A percentile compares a stretch with the other conserved stretches of the same genome.
phyloP scores from a whole-genome alignment of 2,113 vertebrate genomes.

The Corythornis cristatus region DNA sequence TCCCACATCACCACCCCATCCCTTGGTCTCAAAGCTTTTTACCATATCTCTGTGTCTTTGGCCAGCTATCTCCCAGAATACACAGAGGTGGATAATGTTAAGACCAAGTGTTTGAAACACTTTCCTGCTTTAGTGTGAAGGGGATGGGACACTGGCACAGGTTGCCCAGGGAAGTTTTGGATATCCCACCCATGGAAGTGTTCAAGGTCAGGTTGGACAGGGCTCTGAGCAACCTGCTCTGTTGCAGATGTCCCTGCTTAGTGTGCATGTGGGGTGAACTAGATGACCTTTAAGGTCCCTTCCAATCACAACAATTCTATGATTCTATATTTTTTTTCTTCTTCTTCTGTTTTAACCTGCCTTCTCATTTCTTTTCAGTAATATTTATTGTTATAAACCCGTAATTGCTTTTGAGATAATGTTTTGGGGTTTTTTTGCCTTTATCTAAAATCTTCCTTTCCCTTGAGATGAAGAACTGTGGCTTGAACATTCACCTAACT shows the following conservation, averaged over 20 bases:
- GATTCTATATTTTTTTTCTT: neutral
- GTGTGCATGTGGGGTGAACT: too few relatives aligned
- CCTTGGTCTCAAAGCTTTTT: neutral
- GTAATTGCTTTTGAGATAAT: neutral
- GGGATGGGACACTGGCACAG: too few relatives aligned
- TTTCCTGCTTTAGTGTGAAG: neutral
- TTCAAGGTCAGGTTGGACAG: too few relatives aligned
- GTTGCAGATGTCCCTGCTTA: too few relatives aligned
- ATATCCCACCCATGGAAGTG: too few relatives aligned
- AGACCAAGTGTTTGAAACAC: neutral
- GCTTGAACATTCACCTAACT: neutral
- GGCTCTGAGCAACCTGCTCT: too few relatives aligned
- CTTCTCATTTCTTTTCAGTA: neutral
- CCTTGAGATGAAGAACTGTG: neutral
- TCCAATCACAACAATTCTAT: neutral
- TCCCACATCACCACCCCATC: too few relatives aligned
- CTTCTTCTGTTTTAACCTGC: neutral
- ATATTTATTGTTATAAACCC: neutral
- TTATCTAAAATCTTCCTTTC: neutral
- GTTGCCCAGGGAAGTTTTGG: too few relatives aligned
- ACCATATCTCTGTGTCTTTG: neutral
- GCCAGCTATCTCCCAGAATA: neutral
- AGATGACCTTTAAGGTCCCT: too few relatives aligned
- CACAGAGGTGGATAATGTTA: too few relatives aligned
- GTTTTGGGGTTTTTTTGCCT: neutral